Base-by-base conservation (phyloP, 2,888 invertebrate species). In the Alloscopus bannaensis region DNA sequence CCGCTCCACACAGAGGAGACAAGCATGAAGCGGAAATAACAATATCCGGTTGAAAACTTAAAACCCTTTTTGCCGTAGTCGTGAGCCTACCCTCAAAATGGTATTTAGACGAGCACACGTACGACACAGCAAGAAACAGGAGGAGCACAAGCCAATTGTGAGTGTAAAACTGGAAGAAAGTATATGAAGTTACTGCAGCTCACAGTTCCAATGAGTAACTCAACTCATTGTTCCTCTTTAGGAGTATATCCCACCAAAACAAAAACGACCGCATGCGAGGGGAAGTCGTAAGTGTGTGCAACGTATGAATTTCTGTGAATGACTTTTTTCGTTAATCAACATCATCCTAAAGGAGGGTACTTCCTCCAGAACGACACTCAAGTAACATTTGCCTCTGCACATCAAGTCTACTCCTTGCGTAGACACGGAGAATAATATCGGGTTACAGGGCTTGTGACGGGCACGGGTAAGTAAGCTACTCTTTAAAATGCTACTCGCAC, bases 11-110 rank as follows among this genome's bases (percentile, higher is more conserved):
- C 11, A 29, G 13, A 18, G 29, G 40, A 68, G 40, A 24, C 16
- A 26, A 50, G 40, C 57, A 31, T 42, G 31, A 76, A 81, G 76
- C 81, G 81, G 81, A 81, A 81, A 72, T 79, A 79, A 81, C 79
- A 26, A 81, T 76, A 71, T 81, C 81, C 81, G 81, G 81, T 75
- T 60, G n/a, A 18, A 71, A 50, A 29, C 29, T 29, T 55, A 26
- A 55, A 55, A 8, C 55, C 24, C 24, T 16, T 18, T n/a, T n/a
- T n/a, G n/a, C n/a, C n/a, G n/a, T n/a, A n/a, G n/a, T n/a, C n/a
- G n/a, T n/a, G n/a, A n/a, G n/a, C n/a, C n/a, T n/a, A n/a, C n/a
- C n/a, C n/a, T n/a, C n/a, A n/a, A n/a, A n/a, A n/a, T n/a, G n/a
- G n/a, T n/a, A n/a, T n/a, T n/a, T n/a, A n/a, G n/a, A n/a, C n/a